Percentiles rank a stretch among this genome's conserved stretches.
phyloP scores from a whole-genome alignment of 2,888 invertebrate species.

The Sepioteuthis lessoniana region DNA sequence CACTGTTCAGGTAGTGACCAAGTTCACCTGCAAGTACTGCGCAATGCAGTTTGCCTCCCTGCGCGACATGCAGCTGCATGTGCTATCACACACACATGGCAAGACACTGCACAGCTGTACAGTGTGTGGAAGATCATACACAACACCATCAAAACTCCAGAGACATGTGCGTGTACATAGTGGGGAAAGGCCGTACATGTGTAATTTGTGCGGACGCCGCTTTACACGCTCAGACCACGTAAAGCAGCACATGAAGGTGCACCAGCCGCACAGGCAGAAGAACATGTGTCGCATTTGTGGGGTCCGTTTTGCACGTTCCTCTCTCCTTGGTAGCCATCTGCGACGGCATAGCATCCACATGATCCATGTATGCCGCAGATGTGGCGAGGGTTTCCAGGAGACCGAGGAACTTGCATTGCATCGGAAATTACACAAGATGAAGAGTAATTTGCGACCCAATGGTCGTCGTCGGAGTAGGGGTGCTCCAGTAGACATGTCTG shows the following conservation, averaged over 20 bases:
- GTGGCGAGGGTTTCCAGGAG: constrained; percentile 48
- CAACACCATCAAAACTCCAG: constrained; percentile 66
- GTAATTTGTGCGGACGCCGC: constrained; percentile 63
- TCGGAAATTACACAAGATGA: constrained; percentile 38
- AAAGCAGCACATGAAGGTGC: constrained; percentile 67
- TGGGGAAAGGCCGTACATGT: constrained; percentile 65
- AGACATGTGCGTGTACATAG: constrained; percentile 67
- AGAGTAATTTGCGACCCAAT: not conserved
- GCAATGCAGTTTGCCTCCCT: constrained; percentile 61
- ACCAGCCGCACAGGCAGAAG: constrained; percentile 51
- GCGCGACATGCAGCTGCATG: constrained; percentile 47
- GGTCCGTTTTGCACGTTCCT: constrained; percentile 25
- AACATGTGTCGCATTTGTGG: constrained; percentile 49
- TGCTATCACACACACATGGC: constrained; percentile 45
- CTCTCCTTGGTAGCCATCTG: constrained; percentile 40
- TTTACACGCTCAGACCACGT: constrained; percentile 67
- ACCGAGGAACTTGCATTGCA: constrained; percentile 40
- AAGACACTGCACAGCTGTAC: constrained; percentile 60
- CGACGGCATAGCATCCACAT: constrained; percentile 35
- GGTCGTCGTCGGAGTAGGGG: constrained; percentile 35
- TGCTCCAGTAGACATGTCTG: not conserved
- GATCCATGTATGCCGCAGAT: constrained; percentile 35
- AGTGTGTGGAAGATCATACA: constrained; percentile 65
- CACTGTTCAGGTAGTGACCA: constrained; percentile 62
- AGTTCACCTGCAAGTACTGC: constrained; percentile 66